Percentiles rank a stretch among this genome's conserved stretches.
phyloP scores from a whole-genome alignment of 1,140 invertebrate species.

The Aphidius ervi region DNA sequence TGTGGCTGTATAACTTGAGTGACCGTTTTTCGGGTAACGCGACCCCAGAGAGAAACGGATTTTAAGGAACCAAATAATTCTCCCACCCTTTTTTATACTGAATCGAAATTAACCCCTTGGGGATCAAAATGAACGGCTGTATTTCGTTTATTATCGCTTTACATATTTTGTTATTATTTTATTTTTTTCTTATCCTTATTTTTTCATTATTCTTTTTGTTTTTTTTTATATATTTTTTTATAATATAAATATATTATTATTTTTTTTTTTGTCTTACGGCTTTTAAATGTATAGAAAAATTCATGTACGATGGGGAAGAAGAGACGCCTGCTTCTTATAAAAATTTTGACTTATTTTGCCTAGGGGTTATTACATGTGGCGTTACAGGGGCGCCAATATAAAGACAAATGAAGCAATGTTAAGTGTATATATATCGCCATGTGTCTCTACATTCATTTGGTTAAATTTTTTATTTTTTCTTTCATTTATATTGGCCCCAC shows the following conservation, averaged over 20 bases:
- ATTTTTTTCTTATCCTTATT: constrained; percentile 8
- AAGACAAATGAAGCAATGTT: constrained; percentile 48
- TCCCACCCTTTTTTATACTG: constrained; percentile 31
- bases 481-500: too few species aligned
- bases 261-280: too few species aligned
- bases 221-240: constrained; percentile 11
- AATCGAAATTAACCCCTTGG: constrained; percentile 45
- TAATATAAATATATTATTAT: not conserved
- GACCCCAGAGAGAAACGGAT: constrained; percentile 45
- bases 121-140: constrained; percentile 33
- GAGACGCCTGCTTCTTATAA: not conserved
- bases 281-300: too few species aligned
- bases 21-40: constrained; percentile 44
- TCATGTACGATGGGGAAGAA: not conserved
- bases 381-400: constrained; percentile 44
- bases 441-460: constrained; percentile 44
- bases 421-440: constrained; percentile 34
- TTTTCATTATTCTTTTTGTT: constrained; percentile 2
- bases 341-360: constrained; percentile 9
- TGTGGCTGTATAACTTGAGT: constrained; percentile 34
- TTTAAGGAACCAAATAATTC: constrained; percentile 50
- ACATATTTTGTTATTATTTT: constrained; percentile 23
- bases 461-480: too few species aligned
- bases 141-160: constrained; percentile 34
- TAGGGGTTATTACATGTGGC: constrained; percentile 20